A percentile compares a stretch with the other conserved stretches of the same genome.
phyloP scores from a whole-genome alignment of 2,888 invertebrate species.

The Drosophila birchii region DNA sequence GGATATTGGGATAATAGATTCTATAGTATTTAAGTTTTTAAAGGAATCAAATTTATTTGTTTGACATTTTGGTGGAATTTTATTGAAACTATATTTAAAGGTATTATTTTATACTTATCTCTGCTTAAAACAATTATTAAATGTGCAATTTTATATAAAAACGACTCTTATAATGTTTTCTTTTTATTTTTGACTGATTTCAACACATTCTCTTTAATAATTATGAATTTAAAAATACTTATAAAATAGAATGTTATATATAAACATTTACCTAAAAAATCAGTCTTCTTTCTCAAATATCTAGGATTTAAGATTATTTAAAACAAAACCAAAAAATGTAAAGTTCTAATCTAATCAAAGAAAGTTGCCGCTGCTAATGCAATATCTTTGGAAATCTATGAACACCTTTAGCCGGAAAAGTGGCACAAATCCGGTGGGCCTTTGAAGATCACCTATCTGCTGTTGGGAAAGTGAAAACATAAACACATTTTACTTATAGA shows the following conservation, averaged over 20 bases:
- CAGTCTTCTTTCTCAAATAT: not conserved
- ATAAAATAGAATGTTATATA: no score
- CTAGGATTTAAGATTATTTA: not conserved
- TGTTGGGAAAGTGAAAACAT: slow-evolving; percentile 59
- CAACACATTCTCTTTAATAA: no score
- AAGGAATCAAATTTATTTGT: no score
- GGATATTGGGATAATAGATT: no score
- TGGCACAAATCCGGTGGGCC: slow-evolving; percentile 12
- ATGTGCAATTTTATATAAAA: no score
- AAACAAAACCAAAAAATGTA: not conserved
- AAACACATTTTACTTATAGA: slow-evolving; percentile 59
- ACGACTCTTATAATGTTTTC: no score
- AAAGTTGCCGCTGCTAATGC: slow-evolving; percentile 62
- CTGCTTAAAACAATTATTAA: not conserved
- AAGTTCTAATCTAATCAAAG: slow-evolving; percentile 70
- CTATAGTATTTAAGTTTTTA: no score
- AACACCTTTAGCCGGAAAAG: slow-evolving; percentile 61
- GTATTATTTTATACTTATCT: not conserved
- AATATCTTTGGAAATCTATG: slow-evolving; percentile 51
- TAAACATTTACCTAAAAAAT: no score
- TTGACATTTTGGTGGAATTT: no score
- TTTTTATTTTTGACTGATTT: no score
- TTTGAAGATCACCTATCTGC: slow-evolving; percentile 53
- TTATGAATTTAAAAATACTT: no score
- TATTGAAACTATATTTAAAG: no score